A percentile compares a stretch with the other conserved stretches of the same genome.
These are phyloP conservation scores for Trachurus trachurus DNA, from an alignment of 2,797 vertebrate genomes.

Conservation along the genomic window DNA sequence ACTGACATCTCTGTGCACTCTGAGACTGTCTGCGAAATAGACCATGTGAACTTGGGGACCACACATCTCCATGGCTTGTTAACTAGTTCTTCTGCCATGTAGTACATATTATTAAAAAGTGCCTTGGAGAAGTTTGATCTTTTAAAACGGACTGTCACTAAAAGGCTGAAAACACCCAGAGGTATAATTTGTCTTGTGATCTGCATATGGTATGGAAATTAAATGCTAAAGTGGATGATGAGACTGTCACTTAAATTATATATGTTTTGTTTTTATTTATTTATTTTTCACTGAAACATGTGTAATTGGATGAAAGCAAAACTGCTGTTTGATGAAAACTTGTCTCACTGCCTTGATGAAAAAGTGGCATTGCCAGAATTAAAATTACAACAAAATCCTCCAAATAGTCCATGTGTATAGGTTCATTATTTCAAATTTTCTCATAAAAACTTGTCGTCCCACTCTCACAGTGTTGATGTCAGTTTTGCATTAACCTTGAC, in stretches of 20 bases:
- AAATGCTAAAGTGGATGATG: neutral
- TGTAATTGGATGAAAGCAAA: neutral
- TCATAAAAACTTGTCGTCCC: neutral
- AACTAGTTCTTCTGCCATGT: neutral
- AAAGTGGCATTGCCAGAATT: neutral
- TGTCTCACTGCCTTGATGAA: neutral
- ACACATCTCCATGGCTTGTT: constrained; percentile 15
- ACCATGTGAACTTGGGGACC: constrained; percentile 41
- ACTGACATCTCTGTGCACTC: constrained; percentile 55
- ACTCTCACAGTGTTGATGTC: constrained; percentile 7
- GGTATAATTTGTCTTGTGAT: neutral
- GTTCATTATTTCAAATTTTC: neutral
- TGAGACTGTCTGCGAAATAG: constrained; percentile 44
- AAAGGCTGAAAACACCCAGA: neutral
- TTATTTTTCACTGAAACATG: neutral
- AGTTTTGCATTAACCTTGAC: constrained; percentile 18
- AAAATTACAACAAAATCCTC: too few species aligned
- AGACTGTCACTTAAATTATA: neutral
- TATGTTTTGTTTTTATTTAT: neutral
- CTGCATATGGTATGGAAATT: neutral
- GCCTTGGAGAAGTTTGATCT: constrained; percentile 8
- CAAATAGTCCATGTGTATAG: neutral
- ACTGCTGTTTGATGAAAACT: neutral
- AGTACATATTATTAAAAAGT: constrained; percentile 12
- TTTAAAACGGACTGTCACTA: neutral